A percentile compares a stretch with the other conserved stretches of the same genome.
phyloP scores from a whole-genome alignment of 2,797 vertebrate genomes.

The Cirrhinus molitorella region DNA sequence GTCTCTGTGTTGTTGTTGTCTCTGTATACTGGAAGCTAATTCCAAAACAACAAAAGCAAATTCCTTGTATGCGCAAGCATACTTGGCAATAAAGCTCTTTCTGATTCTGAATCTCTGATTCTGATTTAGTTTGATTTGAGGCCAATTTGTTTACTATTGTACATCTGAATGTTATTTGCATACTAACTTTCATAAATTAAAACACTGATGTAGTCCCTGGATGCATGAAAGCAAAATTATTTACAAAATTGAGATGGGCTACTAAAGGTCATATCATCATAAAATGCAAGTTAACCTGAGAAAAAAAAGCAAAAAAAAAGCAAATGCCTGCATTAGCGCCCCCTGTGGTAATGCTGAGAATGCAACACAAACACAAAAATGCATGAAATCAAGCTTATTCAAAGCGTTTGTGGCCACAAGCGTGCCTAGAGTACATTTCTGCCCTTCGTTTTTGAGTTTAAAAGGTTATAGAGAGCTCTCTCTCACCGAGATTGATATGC shows the following conservation, averaged over 20 bases:
- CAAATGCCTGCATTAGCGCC: neutral
- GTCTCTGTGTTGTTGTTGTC: too few relatives aligned
- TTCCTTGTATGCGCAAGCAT: too few relatives aligned
- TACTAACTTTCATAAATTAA: neutral
- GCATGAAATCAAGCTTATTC: neutral
- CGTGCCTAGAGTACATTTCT: neutral
- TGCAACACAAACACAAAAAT: neutral
- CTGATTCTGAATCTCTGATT: too few relatives aligned
- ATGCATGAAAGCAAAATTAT: neutral
- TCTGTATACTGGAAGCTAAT: too few relatives aligned
- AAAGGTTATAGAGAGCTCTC: neutral
- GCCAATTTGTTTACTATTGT: neutral
- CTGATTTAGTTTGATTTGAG: too few relatives aligned
- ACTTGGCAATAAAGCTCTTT: too few relatives aligned
- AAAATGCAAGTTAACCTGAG: neutral
- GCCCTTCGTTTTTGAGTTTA: neutral
- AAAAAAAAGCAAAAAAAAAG: neutral
- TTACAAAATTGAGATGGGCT: neutral
- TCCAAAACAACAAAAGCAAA: too few relatives aligned
- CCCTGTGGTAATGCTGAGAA: neutral
- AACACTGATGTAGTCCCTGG: neutral
- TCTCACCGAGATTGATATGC: constrained; percentile 89
- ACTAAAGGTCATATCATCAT: neutral
- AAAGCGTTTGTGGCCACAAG: neutral
- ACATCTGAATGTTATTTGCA: neutral